These are phyloP conservation scores for Drosophila elegans DNA, from an alignment of 1,140 invertebrate genomes.

Conservation along the genomic window DNA sequence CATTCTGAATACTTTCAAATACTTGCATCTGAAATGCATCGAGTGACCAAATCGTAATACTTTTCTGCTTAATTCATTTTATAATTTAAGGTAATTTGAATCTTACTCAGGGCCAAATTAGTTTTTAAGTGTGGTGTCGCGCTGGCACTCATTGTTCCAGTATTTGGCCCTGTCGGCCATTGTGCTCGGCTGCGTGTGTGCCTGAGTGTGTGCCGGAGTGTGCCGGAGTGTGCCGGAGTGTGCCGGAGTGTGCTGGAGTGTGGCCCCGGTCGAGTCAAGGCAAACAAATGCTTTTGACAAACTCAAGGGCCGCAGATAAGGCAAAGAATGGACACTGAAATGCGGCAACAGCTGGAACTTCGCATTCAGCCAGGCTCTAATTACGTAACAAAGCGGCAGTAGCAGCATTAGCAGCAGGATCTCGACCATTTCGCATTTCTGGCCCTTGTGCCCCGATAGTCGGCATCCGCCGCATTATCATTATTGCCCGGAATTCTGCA, in stretches of 20 bases:
- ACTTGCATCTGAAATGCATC: too few species aligned
- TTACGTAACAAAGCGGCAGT: constrained; percentile 18
- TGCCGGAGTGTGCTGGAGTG: neutral
- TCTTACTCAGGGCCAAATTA: too few species aligned
- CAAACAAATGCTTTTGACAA: constrained; percentile 76
- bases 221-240: neutral
- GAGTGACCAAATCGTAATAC: neutral
- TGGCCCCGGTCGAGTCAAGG: constrained; percentile 37
- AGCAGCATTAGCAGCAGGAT: too few species aligned
- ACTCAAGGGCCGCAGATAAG: constrained; percentile 75
- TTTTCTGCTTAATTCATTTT: neutral
- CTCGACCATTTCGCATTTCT: neutral
- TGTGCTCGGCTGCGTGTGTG: constrained; percentile 8
- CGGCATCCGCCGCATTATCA: constrained; percentile 39
- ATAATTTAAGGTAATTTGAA: neutral
- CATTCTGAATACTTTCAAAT: too few species aligned
- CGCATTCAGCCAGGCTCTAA: constrained; percentile 10
- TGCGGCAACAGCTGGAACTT: constrained; percentile 18
- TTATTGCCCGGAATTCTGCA: constrained; percentile 25
- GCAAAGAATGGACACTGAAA: constrained; percentile 48
- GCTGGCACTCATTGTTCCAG: constrained; percentile 50
- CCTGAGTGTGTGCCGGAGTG: neutral
- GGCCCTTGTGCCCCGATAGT: constrained; percentile 8
- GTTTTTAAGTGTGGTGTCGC: constrained; percentile 31
- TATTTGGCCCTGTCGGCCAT: constrained; percentile 34